These are phyloP conservation scores for Gobiocypris rarus DNA, from an alignment of 2,113 vertebrate species.

Conservation along the genomic window DNA sequence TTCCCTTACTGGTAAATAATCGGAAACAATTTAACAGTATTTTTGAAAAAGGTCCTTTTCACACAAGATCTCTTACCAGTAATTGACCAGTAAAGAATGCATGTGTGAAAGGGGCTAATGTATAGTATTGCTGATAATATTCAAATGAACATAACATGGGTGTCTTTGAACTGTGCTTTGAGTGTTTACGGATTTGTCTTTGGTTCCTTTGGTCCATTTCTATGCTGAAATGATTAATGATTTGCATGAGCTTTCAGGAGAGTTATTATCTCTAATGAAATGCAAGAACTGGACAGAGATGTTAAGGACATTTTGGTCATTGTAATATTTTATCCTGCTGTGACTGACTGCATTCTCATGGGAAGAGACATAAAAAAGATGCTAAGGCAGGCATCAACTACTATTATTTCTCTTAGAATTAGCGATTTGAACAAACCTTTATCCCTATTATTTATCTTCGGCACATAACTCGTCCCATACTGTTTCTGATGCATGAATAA, in stretches of 20 bases:
- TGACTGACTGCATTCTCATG: neutral
- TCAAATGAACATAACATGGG: too few relatives aligned
- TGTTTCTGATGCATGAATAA: neutral
- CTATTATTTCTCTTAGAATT: too few relatives aligned
- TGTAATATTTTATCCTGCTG: neutral
- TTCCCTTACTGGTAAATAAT: too few relatives aligned
- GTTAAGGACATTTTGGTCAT: neutral
- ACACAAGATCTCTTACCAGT: too few relatives aligned
- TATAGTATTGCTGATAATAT: too few relatives aligned
- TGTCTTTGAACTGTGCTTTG: neutral
- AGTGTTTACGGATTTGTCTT: neutral
- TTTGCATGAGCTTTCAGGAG: constrained; percentile 1
- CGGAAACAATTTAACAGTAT: too few relatives aligned
- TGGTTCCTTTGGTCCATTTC: neutral
- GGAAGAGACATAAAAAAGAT: neutral
- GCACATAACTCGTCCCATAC: neutral
- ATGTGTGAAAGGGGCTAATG: too few relatives aligned
- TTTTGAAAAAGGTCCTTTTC: too few relatives aligned
- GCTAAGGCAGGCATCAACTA: neutral
- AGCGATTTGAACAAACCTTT: too few relatives aligned
- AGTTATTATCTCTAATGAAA: constrained; percentile 19
- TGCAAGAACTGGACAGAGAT: neutral
- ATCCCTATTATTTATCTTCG: neutral
- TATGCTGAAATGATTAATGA: neutral
- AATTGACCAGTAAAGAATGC: too few relatives aligned